A percentile compares a stretch with the other conserved stretches of the same genome.
Evolutionary conservation across 1,140 invertebrate species (phyloP).

Genomic region (Batillaria attramentaria): DNA sequence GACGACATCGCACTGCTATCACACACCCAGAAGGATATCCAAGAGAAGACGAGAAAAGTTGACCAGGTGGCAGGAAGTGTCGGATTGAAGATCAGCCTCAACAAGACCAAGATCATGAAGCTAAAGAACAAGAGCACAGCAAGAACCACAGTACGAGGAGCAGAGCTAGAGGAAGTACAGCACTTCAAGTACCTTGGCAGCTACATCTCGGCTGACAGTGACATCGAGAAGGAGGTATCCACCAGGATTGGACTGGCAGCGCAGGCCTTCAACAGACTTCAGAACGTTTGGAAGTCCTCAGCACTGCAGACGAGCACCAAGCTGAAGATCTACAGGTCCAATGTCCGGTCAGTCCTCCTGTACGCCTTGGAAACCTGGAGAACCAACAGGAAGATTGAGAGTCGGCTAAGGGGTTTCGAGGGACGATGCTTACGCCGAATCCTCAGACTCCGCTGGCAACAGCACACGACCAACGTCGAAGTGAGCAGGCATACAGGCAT

Average conservation of each 20-base stretch:
- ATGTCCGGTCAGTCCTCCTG: neutral
- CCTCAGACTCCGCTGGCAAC: slow-evolving; percentile 4
- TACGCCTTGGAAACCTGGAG: neutral
- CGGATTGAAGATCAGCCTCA: slow-evolving; percentile 20
- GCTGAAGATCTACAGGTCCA: slow-evolving; percentile 5
- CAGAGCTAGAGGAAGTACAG: neutral
- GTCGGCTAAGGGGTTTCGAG: slow-evolving; percentile 5
- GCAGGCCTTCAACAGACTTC: slow-evolving; percentile 7
- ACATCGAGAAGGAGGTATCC: slow-evolving; percentile 12
- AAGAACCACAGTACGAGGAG: neutral
- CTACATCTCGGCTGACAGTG: slow-evolving; percentile 1
- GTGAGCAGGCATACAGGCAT: neutral
- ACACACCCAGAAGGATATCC: slow-evolving; percentile 29
- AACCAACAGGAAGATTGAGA: neutral
- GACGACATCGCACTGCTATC: slow-evolving; percentile 36
- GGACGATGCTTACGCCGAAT: neutral
- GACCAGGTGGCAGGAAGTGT: slow-evolving; percentile 1
- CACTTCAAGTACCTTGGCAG: neutral
- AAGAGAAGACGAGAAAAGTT: slow-evolving; percentile 35
- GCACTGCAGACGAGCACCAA: neutral
- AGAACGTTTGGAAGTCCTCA: slow-evolving; percentile 2
- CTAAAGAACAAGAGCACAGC: slow-evolving; percentile 19
- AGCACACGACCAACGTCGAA: neutral
- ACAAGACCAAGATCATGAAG: slow-evolving; percentile 38
- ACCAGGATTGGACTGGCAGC: neutral